Base-by-base conservation (phyloP, 2,113 vertebrate species). In the Budorcas taxicolor region DNA sequence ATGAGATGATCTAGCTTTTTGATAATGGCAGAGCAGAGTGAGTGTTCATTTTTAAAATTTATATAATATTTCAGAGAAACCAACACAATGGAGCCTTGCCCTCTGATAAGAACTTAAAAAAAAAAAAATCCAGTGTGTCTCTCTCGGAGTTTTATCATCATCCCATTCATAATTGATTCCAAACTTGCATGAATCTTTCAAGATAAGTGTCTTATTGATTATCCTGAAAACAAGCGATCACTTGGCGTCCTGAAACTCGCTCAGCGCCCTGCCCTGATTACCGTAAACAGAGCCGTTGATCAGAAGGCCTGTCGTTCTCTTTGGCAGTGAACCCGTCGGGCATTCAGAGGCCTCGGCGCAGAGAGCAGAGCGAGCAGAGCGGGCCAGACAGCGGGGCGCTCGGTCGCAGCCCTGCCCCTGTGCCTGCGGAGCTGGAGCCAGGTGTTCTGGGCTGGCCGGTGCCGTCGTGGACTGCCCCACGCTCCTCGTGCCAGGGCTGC, bases 121-220 rank as follows among this genome's bases (percentile, higher is more conserved):
- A 47, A 62, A 33, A 7, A n/a, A 47, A 33, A 58, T 86, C n/a
- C 60, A 93, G 91, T 62, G 21, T 55, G 62, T 90, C 86, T 96
- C 16, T 82, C 33, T 53, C 25, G 1, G 96, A 97, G 97, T 98
- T 98, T 98, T 91, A 98, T 98, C 98, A 98, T 98, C 93, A 97
- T 98, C 98, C 95, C 78, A 95, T 98, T 98, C 97, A 97, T 98
- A 99, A 99, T 98, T 99, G 98, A 98, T 98, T 99, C 81, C 97
- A 97, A 98, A 98, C 78, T 94, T 97, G 82, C 4, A 64, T 97
- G 98, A 98, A 98, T 98, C 97, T 98, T 98, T 98, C 98, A 98
- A 97, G 98, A 98, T 98, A 98, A 98, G 98, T 98, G 98, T 98
- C 96, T 97, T 98, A 98, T 98, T 98, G 98, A 99, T 99, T 98